Conservation (phyloP, 2,797 vertebrate genomes). For the Melanotaenia maccullochi region DNA sequence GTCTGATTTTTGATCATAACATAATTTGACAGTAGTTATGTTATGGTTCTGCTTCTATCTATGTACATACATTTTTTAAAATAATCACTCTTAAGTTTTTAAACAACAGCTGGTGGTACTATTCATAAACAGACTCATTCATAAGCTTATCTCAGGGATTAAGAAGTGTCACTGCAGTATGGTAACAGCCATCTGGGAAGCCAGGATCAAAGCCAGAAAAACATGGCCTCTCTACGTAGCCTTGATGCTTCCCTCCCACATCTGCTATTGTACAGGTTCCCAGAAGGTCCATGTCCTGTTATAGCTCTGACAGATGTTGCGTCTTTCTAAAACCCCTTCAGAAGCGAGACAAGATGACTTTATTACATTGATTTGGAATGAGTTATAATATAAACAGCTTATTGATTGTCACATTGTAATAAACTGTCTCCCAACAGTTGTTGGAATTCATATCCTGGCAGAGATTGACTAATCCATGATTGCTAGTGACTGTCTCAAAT, state of each 20-base stretch:
- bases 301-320: conserved; percentile 7
- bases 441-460: no score
- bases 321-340: conserved; percentile 14
- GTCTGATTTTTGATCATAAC: no score
- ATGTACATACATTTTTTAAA: no score
- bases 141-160: background rate
- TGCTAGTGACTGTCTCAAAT: background rate
- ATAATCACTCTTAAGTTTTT: no score
- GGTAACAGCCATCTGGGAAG: conserved; percentile 9
- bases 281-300: background rate
- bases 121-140: background rate
- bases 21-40: no score
- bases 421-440: no score
- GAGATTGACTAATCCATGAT: background rate
- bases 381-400: conserved; percentile 23
- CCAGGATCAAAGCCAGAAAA: background rate
- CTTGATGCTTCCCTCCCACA: conserved; percentile 9
- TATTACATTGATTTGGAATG: conserved; percentile 33
- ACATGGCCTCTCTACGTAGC: conserved; percentile 7
- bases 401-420: conserved; percentile 4
- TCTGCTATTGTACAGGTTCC: conserved; percentile 20
- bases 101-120: background rate
- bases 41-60: no score
- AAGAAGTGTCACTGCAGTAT: background rate
- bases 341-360: conserved; percentile 14